Evolutionary conservation across 2,113 vertebrate species (phyloP).

Genomic region (Variabilichromis moorii): DNA sequence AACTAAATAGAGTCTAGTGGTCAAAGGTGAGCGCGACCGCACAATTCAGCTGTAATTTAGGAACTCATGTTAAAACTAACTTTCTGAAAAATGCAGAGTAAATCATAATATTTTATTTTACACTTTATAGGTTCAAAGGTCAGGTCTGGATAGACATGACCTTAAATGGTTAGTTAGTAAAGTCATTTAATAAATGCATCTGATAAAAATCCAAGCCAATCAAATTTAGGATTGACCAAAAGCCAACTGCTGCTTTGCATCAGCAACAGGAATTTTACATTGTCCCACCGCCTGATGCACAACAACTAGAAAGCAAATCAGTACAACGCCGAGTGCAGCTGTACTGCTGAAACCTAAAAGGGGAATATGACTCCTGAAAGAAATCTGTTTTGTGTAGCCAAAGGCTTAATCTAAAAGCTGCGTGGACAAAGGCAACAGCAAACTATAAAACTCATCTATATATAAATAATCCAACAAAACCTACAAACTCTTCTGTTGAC

Average conservation of each 20-base stretch:
- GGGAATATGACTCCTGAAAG: background rate
- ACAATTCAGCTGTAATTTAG: background rate
- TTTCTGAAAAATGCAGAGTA: background rate
- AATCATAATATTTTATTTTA: background rate
- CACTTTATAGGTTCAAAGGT: background rate
- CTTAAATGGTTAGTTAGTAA: background rate
- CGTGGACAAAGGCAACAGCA: background rate
- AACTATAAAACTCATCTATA: background rate
- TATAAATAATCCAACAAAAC: background rate
- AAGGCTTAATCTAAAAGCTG: background rate
- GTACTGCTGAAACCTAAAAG: background rate
- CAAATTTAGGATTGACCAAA: background rate
- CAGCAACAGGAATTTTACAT: background rate
- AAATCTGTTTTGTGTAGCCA: background rate
- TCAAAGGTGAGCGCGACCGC: background rate
- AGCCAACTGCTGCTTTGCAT: background rate
- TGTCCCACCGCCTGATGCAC: background rate
- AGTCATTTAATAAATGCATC: background rate
- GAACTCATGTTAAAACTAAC: background rate
- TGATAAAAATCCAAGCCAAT: background rate
- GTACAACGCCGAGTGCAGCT: fast-evolving
- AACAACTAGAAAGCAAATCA: background rate
- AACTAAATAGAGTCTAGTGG: background rate
- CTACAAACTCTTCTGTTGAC: background rate
- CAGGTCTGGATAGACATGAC: background rate